A percentile compares a stretch with the other conserved stretches of the same genome.
Evolutionary conservation across 2,888 invertebrate species (phyloP).

Genomic region (Brachyopa scutellaris): DNA sequence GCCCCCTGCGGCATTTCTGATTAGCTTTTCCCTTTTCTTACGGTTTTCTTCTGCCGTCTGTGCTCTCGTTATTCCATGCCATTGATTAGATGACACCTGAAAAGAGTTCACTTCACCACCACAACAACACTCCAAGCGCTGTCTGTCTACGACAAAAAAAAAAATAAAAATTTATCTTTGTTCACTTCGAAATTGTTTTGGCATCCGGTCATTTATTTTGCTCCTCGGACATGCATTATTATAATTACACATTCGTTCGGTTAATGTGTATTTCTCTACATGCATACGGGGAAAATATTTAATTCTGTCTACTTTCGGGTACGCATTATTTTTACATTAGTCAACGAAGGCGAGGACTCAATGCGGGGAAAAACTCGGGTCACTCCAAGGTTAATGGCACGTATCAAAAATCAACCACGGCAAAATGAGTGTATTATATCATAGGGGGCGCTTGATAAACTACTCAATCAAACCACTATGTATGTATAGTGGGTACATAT

Average conservation of each 20-base stretch:
- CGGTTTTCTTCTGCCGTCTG: background rate
- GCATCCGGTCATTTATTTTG: conserved; percentile 34
- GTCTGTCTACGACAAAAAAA: background rate
- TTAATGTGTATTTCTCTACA: background rate
- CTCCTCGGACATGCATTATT: conserved; percentile 30
- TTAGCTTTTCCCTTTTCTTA: conserved; percentile 16
- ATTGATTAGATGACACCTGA: conserved; percentile 48
- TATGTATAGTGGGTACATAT: background rate
- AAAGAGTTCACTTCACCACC: conserved; percentile 42
- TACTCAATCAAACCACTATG: conserved; percentile 10
- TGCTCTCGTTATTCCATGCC: conserved; percentile 1
- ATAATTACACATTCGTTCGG: conserved; percentile 21
- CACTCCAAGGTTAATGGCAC: conserved; percentile 56
- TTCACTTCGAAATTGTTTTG: conserved; percentile 27
- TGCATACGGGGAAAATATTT: background rate
- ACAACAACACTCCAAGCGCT: background rate
- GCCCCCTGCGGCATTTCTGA: conserved; percentile 20
- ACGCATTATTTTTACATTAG: conserved; percentile 47
- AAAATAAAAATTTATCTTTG: conserved; percentile 24
- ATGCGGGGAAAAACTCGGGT: background rate
- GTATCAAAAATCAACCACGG: conserved; percentile 64
- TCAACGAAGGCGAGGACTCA: background rate
- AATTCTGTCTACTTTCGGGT: conserved; percentile 10
- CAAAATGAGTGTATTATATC: conserved; percentile 39
- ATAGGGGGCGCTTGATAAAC: conserved; percentile 11